Evolutionary conservation across 2,113 vertebrate genomes (phyloP).

Genomic region (Callocephalon fimbriatum): DNA sequence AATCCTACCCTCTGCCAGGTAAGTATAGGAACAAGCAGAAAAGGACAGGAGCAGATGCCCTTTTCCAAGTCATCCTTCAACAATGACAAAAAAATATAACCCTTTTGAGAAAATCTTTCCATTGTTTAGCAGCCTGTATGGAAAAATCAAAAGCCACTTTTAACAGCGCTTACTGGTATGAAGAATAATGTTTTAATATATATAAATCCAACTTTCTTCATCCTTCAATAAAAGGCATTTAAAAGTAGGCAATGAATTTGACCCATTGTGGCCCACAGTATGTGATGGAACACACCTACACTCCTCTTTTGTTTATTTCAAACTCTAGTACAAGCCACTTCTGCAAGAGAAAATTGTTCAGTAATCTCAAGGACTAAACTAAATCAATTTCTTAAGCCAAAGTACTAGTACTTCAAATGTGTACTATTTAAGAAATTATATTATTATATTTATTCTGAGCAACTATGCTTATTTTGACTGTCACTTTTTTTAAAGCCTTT

Average conservation of each 20-base stretch:
- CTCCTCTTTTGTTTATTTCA: not conserved
- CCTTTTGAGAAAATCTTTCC: not conserved
- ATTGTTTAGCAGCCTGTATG: not conserved
- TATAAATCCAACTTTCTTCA: not conserved
- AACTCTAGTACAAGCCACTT: not conserved
- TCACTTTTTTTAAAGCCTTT: not conserved
- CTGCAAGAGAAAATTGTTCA: not conserved
- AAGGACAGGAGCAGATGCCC: not conserved
- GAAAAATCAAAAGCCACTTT: not conserved
- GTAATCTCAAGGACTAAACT: not conserved
- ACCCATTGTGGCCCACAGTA: not conserved
- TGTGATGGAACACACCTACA: not conserved
- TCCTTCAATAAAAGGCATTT: not conserved
- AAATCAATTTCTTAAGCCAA: not conserved
- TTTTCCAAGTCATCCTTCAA: not conserved
- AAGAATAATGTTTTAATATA: not conserved
- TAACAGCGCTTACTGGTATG: not conserved
- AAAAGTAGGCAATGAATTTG: not conserved
- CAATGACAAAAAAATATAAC: not conserved
- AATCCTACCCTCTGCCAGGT: not conserved
- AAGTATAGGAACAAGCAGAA: not conserved
- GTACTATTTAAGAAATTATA: not conserved
- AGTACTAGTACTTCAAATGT: not conserved
- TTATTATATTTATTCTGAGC: not conserved
- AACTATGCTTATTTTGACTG: not conserved